Base-by-base conservation (phyloP, 2,113 vertebrate genomes). In the Myotis davidii region DNA sequence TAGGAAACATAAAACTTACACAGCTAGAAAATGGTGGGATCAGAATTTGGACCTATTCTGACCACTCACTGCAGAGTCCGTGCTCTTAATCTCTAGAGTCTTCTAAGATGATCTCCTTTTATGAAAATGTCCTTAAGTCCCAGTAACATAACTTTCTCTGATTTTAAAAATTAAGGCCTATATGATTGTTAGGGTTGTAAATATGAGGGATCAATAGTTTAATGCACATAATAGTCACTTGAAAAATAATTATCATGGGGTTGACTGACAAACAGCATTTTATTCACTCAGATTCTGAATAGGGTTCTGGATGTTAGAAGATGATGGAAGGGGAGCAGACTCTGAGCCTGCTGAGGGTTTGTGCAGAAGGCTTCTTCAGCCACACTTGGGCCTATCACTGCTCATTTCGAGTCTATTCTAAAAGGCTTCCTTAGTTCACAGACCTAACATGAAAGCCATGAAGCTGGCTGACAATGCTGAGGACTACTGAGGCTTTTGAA, bases 371-470 rank as follows among this genome's bases (percentile, higher is more conserved):
- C 45, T 20, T 65, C 32, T 82, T 52, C 73, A 88, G 79, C 42
- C 72, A 69, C 2, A 0, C 39, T 29, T 88, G 9, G 61, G 23
- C 25, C 70, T 81, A 37, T 56, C 59, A 45, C 50, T 69, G 39
- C 18, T 81, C 29, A 6, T 42, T 69, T 61, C 37, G 27, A 50
- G 45, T 11, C 29, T 39, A 17, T 29, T 92, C 42, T 78, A 34
- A 85, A 82, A 94, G 23, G 67, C 61, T 81, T 85, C 79, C 64
- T 93, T 61, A 82, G 73, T 88, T 85, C 90, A 76, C 29, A 70
- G 48, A 93, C 48, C 85, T 79, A 73, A 82, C 39, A 65, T 16
- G 79, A 83, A 88, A 82, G 61, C 12, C 3, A 92, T 48, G 39
- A 73, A 76, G n/a, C 56, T 85, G 73, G 48, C 42, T 86, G 85